phyloP scores from a whole-genome alignment of 1,140 invertebrate species.

The Heliothis virescens region DNA sequence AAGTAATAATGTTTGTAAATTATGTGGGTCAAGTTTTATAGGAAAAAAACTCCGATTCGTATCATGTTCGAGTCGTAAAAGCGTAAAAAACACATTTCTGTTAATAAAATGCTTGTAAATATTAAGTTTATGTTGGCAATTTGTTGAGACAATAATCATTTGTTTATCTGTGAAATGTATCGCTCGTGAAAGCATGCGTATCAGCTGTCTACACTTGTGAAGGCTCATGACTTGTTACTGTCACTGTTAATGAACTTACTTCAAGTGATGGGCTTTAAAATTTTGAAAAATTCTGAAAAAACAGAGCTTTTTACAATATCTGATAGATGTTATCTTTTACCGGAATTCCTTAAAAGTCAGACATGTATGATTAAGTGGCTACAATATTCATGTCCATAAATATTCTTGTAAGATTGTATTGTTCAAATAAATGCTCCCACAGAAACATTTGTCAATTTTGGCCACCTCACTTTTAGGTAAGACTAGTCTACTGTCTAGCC shows the following conservation, averaged over 20 bases:
- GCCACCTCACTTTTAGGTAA: neutral
- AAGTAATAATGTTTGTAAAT: slow-evolving; percentile 40
- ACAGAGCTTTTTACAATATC: no score
- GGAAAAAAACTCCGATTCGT: slow-evolving; percentile 14
- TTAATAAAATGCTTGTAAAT: neutral
- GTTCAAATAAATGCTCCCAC: neutral
- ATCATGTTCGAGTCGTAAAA: slow-evolving; percentile 17
- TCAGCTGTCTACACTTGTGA: neutral
- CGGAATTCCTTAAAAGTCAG: no score
- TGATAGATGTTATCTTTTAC: no score
- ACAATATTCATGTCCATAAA: no score
- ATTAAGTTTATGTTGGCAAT: slow-evolving; percentile 19
- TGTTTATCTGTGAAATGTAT: slow-evolving; percentile 21
- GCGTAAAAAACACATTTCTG: neutral
- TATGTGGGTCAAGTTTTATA: slow-evolving; percentile 41
- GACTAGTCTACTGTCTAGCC: neutral
- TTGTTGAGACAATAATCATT: slow-evolving; percentile 23
- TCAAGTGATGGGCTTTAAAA: neutral
- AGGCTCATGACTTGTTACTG: neutral
- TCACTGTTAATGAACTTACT: slow-evolving; percentile 7
- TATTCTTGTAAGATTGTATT: no score
- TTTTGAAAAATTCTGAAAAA: neutral
- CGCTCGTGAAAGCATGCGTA: slow-evolving; percentile 5
- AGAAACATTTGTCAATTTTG: neutral
- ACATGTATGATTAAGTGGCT: no score